Conservation (phyloP, 2,797 vertebrate genomes). For the Xerus rutilus region DNA sequence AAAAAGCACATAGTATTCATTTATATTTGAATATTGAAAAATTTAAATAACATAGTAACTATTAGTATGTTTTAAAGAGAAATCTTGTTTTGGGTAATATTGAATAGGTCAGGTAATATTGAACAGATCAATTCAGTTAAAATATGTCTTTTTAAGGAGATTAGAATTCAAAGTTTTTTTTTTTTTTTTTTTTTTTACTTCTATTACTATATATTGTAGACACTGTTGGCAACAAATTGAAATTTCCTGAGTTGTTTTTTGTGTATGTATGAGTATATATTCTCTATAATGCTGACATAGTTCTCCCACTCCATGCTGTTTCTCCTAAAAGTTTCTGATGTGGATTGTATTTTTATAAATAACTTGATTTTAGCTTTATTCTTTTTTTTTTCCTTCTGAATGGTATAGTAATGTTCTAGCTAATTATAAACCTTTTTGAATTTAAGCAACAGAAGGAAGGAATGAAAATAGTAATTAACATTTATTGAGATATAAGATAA, state of each 20-base stretch:
- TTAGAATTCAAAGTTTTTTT: not conserved
- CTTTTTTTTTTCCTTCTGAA: accelerated
- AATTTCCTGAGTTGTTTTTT: slow-evolving; percentile 10
- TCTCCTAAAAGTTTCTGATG: slow-evolving; percentile 48
- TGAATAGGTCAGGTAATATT: not conserved
- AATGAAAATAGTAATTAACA: not conserved
- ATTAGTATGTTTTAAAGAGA: not conserved
- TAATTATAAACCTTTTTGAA: slow-evolving; percentile 42
- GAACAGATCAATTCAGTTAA: not conserved
- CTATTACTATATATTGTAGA: not conserved
- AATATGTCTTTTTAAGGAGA: not conserved
- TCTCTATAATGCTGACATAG: not conserved
- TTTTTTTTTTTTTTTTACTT: not conserved
- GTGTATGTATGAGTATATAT: not conserved
- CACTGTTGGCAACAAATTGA: slow-evolving; percentile 33
- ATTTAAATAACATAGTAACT: not conserved
- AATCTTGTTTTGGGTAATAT: not conserved
- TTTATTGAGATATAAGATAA: slow-evolving; percentile 1
- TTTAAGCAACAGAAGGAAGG: slow-evolving; percentile 1
- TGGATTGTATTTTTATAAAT: slow-evolving; percentile 40
- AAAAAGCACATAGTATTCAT: not conserved
- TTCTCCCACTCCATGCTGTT: not conserved
- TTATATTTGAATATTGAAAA: slow-evolving; percentile 44
- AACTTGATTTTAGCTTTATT: not conserved
- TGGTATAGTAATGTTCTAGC: not conserved